Percentiles rank a stretch among this genome's conserved stretches.
Evolutionary conservation across 35 echinoderm and acorn worm species (phyloP).

Genomic region (Antedon bifida): DNA sequence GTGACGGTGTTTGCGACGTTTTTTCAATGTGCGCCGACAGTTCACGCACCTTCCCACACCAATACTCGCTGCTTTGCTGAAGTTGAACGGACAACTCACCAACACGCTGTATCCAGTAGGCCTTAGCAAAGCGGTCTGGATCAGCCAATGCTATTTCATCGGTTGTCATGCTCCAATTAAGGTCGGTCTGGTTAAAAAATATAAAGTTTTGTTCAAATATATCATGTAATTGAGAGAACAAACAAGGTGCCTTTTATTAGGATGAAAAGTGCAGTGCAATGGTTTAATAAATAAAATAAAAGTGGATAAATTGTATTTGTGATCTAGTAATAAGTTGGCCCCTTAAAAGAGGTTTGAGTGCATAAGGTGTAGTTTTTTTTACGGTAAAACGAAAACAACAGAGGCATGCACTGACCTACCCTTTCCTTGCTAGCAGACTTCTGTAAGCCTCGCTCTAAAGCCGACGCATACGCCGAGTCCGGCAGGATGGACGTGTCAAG

Average conservation of each 20-base stretch:
- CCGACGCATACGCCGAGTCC: slow-evolving; percentile 54
- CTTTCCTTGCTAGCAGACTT: background rate
- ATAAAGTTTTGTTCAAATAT: too few species aligned
- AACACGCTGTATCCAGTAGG: slow-evolving; percentile 64
- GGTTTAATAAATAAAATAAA: too few species aligned
- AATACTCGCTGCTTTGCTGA: slow-evolving; percentile 72
- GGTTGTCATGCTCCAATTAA: background rate
- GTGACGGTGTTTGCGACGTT: slow-evolving; percentile 35
- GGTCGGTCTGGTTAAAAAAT: background rate
- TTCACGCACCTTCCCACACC: slow-evolving; percentile 60
- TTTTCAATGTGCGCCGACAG: slow-evolving; percentile 40
- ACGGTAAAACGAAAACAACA: background rate
- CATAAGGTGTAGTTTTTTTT: too few species aligned
- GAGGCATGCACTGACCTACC: background rate
- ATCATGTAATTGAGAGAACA: too few species aligned
- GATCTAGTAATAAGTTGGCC: too few species aligned
- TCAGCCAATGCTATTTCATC: slow-evolving; percentile 13
- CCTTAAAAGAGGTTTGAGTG: too few species aligned
- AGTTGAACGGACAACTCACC: slow-evolving; percentile 63
- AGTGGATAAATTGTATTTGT: too few species aligned
- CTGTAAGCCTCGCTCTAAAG: slow-evolving; percentile 10
- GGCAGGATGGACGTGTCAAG: slow-evolving; percentile 4
- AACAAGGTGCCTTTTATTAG: too few species aligned
- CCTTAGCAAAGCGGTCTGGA: slow-evolving; percentile 46
- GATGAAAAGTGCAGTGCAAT: too few species aligned